Evolutionary conservation across 2,797 vertebrate genomes (phyloP).

Genomic region (Sebastes paucispinis): DNA sequence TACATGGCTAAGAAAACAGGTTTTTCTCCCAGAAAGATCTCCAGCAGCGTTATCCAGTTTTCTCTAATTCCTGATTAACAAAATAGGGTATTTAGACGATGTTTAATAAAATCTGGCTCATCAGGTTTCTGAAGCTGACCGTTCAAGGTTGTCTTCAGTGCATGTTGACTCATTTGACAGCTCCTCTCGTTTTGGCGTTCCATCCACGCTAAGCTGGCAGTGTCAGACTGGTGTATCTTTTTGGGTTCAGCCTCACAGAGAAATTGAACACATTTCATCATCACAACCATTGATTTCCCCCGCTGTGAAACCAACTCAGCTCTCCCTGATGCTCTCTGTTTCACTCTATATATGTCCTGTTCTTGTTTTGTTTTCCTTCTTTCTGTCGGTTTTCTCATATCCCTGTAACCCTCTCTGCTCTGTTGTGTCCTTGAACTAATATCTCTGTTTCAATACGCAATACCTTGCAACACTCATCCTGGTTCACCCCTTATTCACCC

Average conservation of each 20-base stretch:
- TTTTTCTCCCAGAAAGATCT: neutral
- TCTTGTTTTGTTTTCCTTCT: conserved; percentile 6
- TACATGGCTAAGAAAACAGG: neutral
- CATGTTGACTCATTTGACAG: neutral
- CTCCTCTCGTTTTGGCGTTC: neutral
- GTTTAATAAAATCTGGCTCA: neutral
- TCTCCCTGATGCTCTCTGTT: neutral
- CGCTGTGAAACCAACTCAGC: conserved; percentile 16
- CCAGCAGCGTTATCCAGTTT: neutral
- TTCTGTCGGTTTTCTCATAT: conserved; percentile 6
- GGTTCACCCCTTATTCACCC: neutral
- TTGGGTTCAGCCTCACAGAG: conserved; percentile 13
- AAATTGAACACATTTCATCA: conserved; percentile 50
- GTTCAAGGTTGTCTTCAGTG: neutral
- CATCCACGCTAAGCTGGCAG: neutral
- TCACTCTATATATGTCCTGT: conserved; percentile 7
- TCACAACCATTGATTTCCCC: conserved; percentile 50
- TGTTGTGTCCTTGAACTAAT: neutral
- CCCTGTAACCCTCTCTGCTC: neutral
- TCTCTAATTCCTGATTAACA: neutral
- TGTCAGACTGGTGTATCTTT: conserved; percentile 15
- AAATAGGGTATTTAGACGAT: neutral
- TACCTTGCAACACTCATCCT: conserved; percentile 9
- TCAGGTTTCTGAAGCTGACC: neutral
- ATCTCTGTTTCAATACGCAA: conserved; percentile 7